phyloP scores from a whole-genome alignment of 2,113 vertebrate species.

The Alosa alosa region DNA sequence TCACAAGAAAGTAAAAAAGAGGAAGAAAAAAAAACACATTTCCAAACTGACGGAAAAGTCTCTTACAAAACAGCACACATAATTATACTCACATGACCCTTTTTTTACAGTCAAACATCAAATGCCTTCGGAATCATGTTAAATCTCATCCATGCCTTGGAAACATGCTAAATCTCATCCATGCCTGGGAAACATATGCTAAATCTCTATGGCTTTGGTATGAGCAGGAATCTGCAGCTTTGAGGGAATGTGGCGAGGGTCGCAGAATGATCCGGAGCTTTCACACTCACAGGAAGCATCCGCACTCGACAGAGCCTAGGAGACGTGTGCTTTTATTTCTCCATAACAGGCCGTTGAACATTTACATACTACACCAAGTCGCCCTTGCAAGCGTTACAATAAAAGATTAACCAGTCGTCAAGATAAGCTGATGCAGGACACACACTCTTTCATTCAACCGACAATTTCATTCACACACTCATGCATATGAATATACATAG shows the following conservation, averaged over 20 bases:
- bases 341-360: background rate
- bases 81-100: background rate
- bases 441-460: background rate
- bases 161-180: background rate
- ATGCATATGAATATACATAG: background rate
- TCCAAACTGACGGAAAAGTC: background rate
- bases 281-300: background rate
- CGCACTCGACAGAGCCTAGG: background rate
- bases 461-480: background rate
- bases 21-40: background rate
- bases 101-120: background rate
- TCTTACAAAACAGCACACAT: background rate
- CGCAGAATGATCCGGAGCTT: background rate
- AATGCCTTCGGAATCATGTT: background rate
- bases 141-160: background rate
- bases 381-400: background rate
- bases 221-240: background rate
- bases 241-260: background rate
- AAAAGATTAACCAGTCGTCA: background rate
- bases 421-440: background rate
- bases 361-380: background rate
- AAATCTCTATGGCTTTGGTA: background rate
- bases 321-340: background rate
- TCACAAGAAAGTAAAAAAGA: constrained; percentile 27
- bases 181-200: background rate